These are phyloP conservation scores for Liparis tanakae DNA, from an alignment of 2,797 vertebrate genomes.

Conservation along the genomic window DNA sequence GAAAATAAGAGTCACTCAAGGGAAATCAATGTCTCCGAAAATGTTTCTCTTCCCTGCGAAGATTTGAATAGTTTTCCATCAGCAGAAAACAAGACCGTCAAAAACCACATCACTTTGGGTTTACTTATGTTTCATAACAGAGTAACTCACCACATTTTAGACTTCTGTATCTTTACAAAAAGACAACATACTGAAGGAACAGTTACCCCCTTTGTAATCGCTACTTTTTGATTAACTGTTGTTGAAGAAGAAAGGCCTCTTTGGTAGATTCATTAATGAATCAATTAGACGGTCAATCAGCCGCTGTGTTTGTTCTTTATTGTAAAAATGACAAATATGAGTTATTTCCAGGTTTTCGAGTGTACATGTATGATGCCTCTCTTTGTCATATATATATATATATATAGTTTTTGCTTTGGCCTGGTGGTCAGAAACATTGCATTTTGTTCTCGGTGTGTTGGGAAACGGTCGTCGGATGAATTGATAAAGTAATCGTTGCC, in stretches of 20 bases:
- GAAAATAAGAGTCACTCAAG: constrained; percentile 22
- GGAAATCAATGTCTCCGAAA: constrained; percentile 44
- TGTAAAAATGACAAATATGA: not conserved
- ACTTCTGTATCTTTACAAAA: not conserved
- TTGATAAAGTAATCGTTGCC: not conserved
- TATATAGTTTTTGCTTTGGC: not conserved
- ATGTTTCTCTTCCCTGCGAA: constrained; percentile 15
- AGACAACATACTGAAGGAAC: not conserved
- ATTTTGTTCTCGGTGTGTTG: not conserved
- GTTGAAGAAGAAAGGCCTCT: not conserved
- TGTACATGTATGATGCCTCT: not conserved
- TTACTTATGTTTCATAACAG: not conserved
- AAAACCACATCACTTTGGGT: not conserved
- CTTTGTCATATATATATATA: not conserved
- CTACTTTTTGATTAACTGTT: not conserved
- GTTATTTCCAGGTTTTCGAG: not conserved
- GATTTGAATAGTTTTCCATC: constrained; percentile 10
- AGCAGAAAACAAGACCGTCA: not conserved
- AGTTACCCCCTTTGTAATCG: not conserved
- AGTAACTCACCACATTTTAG: not conserved
- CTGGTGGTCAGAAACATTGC: not conserved
- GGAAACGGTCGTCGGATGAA: not conserved
- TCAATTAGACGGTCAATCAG: not conserved
- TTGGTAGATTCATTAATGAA: not conserved
- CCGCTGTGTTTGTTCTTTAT: not conserved